A percentile compares a stretch with the other conserved stretches of the same genome.
These are phyloP conservation scores for Eurytemora carolleeae DNA, from an alignment of 1,140 invertebrate genomes.

Conservation along the genomic window DNA sequence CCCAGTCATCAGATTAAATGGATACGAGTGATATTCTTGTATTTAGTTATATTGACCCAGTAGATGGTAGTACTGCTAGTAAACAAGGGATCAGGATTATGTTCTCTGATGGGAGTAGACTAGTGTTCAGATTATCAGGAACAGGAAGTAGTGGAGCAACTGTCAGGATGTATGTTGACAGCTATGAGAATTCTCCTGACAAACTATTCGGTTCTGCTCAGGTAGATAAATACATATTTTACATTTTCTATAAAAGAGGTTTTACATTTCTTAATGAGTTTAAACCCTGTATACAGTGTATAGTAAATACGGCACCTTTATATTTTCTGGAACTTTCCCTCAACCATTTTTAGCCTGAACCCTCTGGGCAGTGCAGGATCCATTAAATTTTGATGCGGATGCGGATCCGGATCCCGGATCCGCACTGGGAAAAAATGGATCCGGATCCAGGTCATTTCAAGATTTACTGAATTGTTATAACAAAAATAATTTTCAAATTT, in stretches of 20 bases:
- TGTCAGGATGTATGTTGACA: conserved; percentile 35
- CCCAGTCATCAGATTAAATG: conserved; percentile 64
- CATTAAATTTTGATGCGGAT: too few relatives aligned
- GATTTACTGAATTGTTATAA: too few relatives aligned
- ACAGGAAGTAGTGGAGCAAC: conserved; percentile 95
- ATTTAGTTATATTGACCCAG: conserved; percentile 78
- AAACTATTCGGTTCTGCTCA: background rate
- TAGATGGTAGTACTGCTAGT: conserved; percentile 68
- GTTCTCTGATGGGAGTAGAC: conserved; percentile 76
- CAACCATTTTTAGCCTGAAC: too few relatives aligned
- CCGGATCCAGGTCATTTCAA: too few relatives aligned
- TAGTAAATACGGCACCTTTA: too few relatives aligned
- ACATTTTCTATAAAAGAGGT: background rate
- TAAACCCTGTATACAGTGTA: too few relatives aligned
- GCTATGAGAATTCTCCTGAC: background rate
- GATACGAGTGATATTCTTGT: background rate
- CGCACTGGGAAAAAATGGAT: too few relatives aligned
- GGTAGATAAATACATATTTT: background rate
- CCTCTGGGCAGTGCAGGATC: too few relatives aligned
- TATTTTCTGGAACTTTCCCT: too few relatives aligned
- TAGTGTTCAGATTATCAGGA: conserved; percentile 82
- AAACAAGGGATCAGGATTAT: conserved; percentile 88
- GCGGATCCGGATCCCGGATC: too few relatives aligned
- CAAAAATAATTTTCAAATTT: too few relatives aligned
- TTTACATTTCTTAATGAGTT: too few relatives aligned